Evolutionary conservation across 2,113 vertebrate genomes (phyloP).

Genomic region (Manacus vitellinus): DNA sequence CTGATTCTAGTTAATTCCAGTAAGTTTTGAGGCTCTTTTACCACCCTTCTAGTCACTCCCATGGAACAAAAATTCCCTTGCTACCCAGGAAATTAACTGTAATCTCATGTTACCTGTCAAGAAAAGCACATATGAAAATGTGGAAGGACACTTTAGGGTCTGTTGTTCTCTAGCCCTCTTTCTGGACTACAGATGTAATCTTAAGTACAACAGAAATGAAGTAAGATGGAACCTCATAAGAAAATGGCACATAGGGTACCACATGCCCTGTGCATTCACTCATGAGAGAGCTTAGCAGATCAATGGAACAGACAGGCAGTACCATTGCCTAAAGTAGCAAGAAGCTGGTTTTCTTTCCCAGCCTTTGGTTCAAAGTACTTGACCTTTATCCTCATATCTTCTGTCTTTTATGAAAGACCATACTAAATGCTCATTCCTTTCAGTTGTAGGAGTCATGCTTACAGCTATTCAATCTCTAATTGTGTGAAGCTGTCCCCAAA

Average conservation of each 20-base stretch:
- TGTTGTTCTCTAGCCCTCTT: neutral
- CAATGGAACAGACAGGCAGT: neutral
- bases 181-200: neutral
- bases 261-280: neutral
- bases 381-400: conserved; percentile 18
- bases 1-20: neutral
- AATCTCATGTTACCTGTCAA: neutral
- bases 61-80: neutral
- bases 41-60: neutral
- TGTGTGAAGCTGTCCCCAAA: conserved; percentile 4
- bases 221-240: neutral
- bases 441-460: neutral
- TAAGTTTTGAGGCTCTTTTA: neutral
- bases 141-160: neutral
- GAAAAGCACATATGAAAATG: neutral
- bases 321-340: neutral
- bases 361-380: conserved; percentile 13
- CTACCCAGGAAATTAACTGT: neutral
- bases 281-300: neutral
- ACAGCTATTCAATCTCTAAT: neutral
- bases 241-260: neutral
- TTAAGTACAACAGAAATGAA: neutral
- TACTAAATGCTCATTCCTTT: neutral
- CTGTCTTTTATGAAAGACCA: neutral
- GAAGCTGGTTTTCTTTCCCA: neutral